Percentiles rank a stretch among this genome's conserved stretches.
Evolutionary conservation across 1,140 invertebrate species (phyloP).

Genomic region (Caerostris extrusa): DNA sequence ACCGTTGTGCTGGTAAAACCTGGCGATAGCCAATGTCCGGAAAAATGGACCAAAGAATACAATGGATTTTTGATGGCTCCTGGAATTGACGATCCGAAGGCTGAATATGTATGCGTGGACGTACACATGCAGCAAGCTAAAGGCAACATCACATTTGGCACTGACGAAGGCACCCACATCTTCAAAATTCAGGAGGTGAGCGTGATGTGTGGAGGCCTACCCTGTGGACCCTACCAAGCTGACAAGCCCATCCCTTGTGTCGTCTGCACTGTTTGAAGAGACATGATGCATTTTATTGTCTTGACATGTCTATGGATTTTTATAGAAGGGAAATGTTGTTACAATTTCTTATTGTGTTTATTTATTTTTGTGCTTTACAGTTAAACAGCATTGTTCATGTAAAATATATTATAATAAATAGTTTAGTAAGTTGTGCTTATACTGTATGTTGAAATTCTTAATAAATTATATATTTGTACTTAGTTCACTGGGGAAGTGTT

Average conservation of each 20-base stretch:
- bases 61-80: constrained; percentile 18
- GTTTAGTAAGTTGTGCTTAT: no score
- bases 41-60: constrained; percentile 50
- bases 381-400: no score
- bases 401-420: no score
- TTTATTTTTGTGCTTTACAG: no score
- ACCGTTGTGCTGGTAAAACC: not conserved
- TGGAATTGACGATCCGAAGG: not conserved
- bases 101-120: not conserved
- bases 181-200: constrained; percentile 13
- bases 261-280: not conserved
- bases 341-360: no score
- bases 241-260: constrained; percentile 15
- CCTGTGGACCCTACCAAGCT: not conserved
- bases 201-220: not conserved
- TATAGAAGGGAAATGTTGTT: no score
- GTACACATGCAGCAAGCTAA: not conserved
- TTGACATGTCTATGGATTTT: no score
- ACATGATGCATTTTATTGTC: no score
- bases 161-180: not conserved
- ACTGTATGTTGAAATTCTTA: no score
- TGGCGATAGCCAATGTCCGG: not conserved
- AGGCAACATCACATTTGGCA: not conserved
- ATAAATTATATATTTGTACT: no score
- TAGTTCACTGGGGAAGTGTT: no score